Percentiles rank a stretch among this genome's conserved stretches.
Conservation (phyloP, 2,113 vertebrate genomes). For the Casuarius casuarius region DNA sequence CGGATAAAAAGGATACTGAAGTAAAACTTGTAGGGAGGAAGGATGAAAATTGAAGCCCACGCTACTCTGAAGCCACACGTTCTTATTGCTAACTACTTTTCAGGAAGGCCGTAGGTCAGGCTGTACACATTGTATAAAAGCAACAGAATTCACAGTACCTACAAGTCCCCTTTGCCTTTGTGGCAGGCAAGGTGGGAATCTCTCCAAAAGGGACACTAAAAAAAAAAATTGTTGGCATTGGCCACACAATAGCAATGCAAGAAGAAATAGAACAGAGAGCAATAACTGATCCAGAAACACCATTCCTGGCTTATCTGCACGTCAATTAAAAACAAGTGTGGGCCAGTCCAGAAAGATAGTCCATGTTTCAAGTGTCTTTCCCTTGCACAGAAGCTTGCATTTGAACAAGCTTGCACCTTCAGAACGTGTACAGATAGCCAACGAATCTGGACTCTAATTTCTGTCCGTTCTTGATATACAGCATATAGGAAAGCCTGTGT, state of each 20-base stretch:
- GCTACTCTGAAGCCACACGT: background rate
- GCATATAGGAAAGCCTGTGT: background rate
- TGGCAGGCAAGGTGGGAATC: background rate
- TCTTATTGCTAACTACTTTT: background rate
- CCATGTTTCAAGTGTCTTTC: background rate
- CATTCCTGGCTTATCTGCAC: fast-evolving
- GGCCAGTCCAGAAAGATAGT: background rate
- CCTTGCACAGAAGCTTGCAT: background rate
- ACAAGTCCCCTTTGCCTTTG: background rate
- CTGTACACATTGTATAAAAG: background rate
- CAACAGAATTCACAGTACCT: background rate
- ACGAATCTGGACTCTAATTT: fast-evolving
- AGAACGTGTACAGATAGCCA: background rate
- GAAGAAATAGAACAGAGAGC: background rate
- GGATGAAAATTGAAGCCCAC: background rate
- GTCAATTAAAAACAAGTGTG: background rate
- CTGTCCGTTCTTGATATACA: background rate
- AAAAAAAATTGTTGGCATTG: background rate
- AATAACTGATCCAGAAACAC: background rate
- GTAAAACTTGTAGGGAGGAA: background rate
- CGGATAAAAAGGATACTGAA: background rate
- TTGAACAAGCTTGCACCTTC: background rate
- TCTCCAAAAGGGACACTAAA: background rate
- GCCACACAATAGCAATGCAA: background rate
- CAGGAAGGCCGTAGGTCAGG: background rate